Evolutionary conservation across 2,888 invertebrate genomes (phyloP), one percentile per base, ranked within the genome.

Genomic region (Tiliacea citrago): DNA sequence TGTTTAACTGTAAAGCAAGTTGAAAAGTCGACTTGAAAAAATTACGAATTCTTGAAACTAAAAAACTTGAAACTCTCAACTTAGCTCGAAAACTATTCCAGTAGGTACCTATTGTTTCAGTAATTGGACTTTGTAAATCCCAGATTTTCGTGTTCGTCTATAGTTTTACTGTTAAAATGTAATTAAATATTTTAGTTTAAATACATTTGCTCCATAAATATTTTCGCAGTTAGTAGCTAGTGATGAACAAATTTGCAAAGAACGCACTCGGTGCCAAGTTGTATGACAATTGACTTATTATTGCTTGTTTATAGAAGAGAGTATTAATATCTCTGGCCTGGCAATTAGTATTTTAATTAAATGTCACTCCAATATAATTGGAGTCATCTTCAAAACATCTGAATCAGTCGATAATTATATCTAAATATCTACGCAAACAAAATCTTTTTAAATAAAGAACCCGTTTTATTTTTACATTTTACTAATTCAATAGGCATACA

Each of bases 231-330:
- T 53, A 21, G 45, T 45, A n/a, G n/a, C 24, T 12, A 12, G n/a
- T 68, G 3, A 66, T 58, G 45, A 57, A 49, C 24, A 6, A 79
- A 39, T 47, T 16, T 42, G 24, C 61, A 24, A 55, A 45, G 42
- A 70, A 75, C 45, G 49, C 66, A 55, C 0, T n/a, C 24, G 8
- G 47, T 75, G 83, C 82, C 78, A 85, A 77, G 35, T 73, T 77
- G 24, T 62, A 45, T 73, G 76, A 80, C 73, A 81, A 78, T 82
- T 82, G 68, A 83, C 49, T 79, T 71, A 85, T 70, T 73, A 84
- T 35, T 29, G 35, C 75, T 81, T 68, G 81, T 73, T 73, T 72
- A 69, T 80, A 80, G 72, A 72, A 75, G 45, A 53, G 49, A 63
- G 51, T 82, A 75, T 60, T 57, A 74, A 62, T 83, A 83, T 73